Conservation (phyloP, 2,113 vertebrate genomes). For the Amazona guildingii region DNA sequence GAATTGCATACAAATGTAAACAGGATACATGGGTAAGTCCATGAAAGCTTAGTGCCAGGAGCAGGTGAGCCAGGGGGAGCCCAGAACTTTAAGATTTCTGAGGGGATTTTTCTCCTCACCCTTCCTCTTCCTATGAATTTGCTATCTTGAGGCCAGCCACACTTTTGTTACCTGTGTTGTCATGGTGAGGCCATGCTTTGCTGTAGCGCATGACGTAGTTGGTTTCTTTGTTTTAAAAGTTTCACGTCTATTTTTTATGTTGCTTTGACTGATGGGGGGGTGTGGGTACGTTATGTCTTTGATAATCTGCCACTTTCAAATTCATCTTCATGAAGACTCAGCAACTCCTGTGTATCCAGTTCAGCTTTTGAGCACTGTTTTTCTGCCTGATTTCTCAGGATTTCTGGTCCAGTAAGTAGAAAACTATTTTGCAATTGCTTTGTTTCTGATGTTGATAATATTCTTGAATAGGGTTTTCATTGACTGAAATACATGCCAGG, state of each 20-base stretch:
- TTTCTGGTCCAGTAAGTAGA: neutral
- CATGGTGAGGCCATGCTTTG: neutral
- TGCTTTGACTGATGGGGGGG: neutral
- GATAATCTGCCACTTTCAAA: neutral
- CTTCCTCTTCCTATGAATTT: neutral
- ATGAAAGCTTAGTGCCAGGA: neutral
- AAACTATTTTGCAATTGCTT: neutral
- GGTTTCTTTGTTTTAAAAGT: neutral
- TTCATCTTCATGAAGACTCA: neutral
- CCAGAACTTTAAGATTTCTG: neutral
- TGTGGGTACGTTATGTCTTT: neutral
- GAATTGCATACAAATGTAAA: neutral
- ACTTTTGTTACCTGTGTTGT: rapidly evolving
- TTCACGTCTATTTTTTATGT: neutral
- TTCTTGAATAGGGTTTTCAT: neutral
- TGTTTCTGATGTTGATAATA: neutral
- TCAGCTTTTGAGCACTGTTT: neutral
- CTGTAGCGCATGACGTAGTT: too few species aligned
- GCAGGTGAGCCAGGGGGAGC: neutral
- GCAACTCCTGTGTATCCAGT: neutral
- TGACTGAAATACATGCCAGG: neutral
- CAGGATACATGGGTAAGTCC: too few species aligned
- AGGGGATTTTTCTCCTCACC: rapidly evolving
- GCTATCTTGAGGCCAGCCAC: neutral
- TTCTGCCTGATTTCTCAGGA: neutral